These are phyloP conservation scores for Microcaecilia unicolor DNA, from an alignment of 2,797 vertebrate species.

Conservation along the genomic window DNA sequence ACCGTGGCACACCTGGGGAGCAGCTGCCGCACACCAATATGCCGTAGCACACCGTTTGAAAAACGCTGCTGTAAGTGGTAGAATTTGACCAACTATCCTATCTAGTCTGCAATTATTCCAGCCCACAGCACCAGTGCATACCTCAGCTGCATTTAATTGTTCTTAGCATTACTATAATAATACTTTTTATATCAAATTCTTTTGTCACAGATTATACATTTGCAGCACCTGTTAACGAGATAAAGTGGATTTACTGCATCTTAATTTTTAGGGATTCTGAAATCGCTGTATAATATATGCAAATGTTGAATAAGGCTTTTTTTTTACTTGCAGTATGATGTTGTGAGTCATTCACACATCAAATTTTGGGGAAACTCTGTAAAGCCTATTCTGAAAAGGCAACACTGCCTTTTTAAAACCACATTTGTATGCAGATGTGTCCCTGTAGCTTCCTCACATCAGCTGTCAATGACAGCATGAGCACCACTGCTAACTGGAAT, in stretches of 20 bases:
- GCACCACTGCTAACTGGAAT: constrained; percentile 39
- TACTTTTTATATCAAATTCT: too few species aligned
- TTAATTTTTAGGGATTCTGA: constrained; percentile 23
- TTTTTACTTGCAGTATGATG: constrained; percentile 32
- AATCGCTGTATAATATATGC: constrained; percentile 19
- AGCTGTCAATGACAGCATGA: constrained; percentile 34
- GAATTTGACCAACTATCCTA: too few species aligned
- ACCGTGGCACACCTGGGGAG: too few species aligned
- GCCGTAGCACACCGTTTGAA: too few species aligned
- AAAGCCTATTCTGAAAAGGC: constrained; percentile 23
- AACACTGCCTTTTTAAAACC: constrained; percentile 46
- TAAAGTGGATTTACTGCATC: constrained; percentile 25
- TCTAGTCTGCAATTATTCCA: too few species aligned
- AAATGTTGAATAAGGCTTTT: constrained; percentile 20
- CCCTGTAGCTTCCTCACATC: constrained; percentile 25
- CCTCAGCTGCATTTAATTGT: too few species aligned
- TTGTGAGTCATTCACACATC: constrained; percentile 27
- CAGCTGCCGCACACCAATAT: too few species aligned
- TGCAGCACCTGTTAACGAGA: too few species aligned
- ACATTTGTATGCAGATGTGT: constrained; percentile 53
- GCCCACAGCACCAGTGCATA: too few species aligned
- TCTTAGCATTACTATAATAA: too few species aligned
- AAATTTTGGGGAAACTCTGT: constrained; percentile 26
- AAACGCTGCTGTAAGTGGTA: too few species aligned
- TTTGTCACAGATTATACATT: too few species aligned